Evolutionary conservation across 1,140 invertebrate species (phyloP), one percentile per base, ranked within the genome.

Genomic region (Zaprionus capensis): DNA sequence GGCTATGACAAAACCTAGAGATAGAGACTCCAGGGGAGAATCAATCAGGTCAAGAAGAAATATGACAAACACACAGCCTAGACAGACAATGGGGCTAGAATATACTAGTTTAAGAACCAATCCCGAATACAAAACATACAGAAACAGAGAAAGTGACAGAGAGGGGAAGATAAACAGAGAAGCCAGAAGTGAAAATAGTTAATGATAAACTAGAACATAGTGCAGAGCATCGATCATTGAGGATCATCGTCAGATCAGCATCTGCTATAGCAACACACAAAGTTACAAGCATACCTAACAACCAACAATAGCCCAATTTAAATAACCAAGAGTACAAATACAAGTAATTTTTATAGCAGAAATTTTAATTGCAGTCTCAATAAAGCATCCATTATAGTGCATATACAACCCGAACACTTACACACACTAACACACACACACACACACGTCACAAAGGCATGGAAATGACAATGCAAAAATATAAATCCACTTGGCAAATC

Each of bases 301-400:
- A 90, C 66, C 67, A 81, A 92, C 91, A 92, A 92, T 92, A 92
- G 91, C 91, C 91, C 91, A 92, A 92, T 92, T 92, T 71, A 87
- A 91, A 91, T 84, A 92, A 92, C 91, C 91, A 92, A 92, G 83
- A 92, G 91, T 92, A 92, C 91, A 92, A 92, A 92, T 92, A 92
- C 91, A 92, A 92, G 90, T 92, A 92, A 91, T 91, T 92, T 92
- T 85, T 90, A 90, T 90, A 90, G 85, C 86, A 91, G 86, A 90
- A 90, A 90, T 90, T 91, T 90, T 85, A 90, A 90, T 82, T 90
- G 85, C 85, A 90, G 86, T 90, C 80, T 85, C 85, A 91, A 91
- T 77, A 80, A 83, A 79, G 81, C 85, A 81, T 81, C 80, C 72
- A 80, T 57, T 79, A 80, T 76, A 72, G 20, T 51, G 46, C 58